Conservation (phyloP, 2,797 vertebrate species). For the Anguilla megastoma region DNA sequence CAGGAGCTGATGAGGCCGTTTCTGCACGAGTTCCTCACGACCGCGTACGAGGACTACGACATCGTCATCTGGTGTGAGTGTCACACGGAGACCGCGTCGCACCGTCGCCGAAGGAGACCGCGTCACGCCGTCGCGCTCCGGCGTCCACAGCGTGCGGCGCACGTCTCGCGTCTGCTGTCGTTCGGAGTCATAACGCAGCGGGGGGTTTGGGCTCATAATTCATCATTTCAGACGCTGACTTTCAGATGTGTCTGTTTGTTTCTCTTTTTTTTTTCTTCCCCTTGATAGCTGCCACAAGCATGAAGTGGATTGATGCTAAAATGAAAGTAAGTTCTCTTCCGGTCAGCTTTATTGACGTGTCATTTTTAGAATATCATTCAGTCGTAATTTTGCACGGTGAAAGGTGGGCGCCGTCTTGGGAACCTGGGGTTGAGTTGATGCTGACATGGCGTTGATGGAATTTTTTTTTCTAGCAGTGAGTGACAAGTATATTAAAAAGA, state of each 20-base stretch:
- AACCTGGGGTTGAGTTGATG: no score
- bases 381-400: no score
- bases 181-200: neutral
- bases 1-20: constrained; percentile 97
- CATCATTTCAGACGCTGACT: neutral
- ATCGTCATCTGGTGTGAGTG: constrained; percentile 99
- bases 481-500: no score
- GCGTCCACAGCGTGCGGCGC: no score
- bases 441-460: no score
- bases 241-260: neutral
- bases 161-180: neutral
- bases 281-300: constrained; percentile 91
- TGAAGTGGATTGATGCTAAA: constrained; percentile 99
- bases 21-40: constrained; percentile 95
- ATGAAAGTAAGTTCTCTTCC: constrained; percentile 85
- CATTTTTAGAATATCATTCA: neutral
- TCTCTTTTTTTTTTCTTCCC: constrained; percentile 38
- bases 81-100: neutral
- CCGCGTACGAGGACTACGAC: constrained; percentile 97
- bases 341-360: neutral
- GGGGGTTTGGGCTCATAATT: neutral
- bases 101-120: no score
- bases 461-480: no score
- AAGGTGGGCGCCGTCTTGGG: no score
- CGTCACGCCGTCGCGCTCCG: neutral